Evolutionary conservation across 2,797 vertebrate species (phyloP).

Genomic region (Eulemur rubriventer): DNA sequence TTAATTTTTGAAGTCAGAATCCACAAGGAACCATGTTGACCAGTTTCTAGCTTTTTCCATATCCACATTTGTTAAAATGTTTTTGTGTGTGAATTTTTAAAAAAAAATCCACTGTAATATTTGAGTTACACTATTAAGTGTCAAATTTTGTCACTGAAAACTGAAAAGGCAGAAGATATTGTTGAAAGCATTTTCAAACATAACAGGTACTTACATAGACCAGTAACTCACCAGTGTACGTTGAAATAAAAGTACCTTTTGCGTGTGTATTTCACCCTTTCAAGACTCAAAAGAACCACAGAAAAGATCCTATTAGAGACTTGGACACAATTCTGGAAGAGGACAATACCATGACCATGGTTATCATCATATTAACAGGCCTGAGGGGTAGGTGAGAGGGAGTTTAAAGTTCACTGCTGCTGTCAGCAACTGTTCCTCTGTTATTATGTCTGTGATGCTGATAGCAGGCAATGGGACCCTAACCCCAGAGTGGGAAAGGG

Average conservation of each 20-base stretch:
- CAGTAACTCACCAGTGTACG: background rate
- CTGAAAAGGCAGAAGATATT: background rate
- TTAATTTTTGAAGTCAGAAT: background rate
- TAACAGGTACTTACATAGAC: background rate
- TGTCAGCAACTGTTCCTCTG: background rate
- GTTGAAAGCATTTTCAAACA: background rate
- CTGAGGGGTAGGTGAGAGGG: background rate
- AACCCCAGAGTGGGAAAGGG: background rate
- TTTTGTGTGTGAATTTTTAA: background rate
- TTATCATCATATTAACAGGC: background rate
- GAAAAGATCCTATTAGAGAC: background rate
- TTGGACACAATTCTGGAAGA: background rate
- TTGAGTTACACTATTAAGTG: background rate
- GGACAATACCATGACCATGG: accelerated
- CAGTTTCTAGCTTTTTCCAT: background rate
- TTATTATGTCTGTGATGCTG: background rate
- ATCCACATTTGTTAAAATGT: background rate
- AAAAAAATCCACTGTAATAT: background rate
- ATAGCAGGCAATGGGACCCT: too few relatives aligned
- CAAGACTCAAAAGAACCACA: background rate
- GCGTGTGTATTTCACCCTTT: background rate
- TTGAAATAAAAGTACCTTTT: background rate
- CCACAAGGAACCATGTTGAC: background rate
- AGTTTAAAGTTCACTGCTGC: background rate
- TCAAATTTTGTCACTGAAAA: background rate